phyloP scores from a whole-genome alignment of 2,113 vertebrate species.

The Poeciliopsis retropinna region DNA sequence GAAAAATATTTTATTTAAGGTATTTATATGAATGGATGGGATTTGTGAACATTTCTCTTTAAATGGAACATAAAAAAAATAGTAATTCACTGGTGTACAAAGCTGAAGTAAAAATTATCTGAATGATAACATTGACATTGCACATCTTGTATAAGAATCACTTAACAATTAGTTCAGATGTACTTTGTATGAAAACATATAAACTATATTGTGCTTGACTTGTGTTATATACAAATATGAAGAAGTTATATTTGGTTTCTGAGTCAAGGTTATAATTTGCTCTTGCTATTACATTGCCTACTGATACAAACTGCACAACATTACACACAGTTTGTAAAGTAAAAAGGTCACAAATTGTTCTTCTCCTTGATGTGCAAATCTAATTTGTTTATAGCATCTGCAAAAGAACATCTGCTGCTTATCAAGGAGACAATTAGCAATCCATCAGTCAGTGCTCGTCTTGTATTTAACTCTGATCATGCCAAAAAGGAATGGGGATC shows the following conservation, averaged over 20 bases:
- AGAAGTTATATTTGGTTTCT: neutral
- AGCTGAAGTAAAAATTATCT: neutral
- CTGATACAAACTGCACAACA: slow-evolving; percentile 1
- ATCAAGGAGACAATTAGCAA: slow-evolving; percentile 71
- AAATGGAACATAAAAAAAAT: no score
- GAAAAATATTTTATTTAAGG: no score
- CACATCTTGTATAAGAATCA: neutral
- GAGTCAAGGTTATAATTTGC: neutral
- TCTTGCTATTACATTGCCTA: neutral
- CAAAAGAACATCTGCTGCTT: slow-evolving; percentile 72
- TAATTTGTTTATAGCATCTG: slow-evolving; percentile 72
- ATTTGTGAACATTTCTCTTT: no score
- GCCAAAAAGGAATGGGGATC: slow-evolving; percentile 57
- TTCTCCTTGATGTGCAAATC: slow-evolving; percentile 46
- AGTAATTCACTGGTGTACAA: no score
- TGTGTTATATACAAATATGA: neutral
- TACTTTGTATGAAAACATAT: neutral
- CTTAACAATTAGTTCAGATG: neutral
- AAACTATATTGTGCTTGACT: neutral
- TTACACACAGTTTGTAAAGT: slow-evolving; percentile 26
- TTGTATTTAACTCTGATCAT: slow-evolving; percentile 44
- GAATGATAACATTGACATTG: neutral
- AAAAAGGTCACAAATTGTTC: slow-evolving; percentile 40
- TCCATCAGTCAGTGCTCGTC: slow-evolving; percentile 68
- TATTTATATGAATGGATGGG: neutral